Evolutionary conservation across 92 coral and sea anemone species (phyloP).

Genomic region (Palythoa caribaeorum): DNA sequence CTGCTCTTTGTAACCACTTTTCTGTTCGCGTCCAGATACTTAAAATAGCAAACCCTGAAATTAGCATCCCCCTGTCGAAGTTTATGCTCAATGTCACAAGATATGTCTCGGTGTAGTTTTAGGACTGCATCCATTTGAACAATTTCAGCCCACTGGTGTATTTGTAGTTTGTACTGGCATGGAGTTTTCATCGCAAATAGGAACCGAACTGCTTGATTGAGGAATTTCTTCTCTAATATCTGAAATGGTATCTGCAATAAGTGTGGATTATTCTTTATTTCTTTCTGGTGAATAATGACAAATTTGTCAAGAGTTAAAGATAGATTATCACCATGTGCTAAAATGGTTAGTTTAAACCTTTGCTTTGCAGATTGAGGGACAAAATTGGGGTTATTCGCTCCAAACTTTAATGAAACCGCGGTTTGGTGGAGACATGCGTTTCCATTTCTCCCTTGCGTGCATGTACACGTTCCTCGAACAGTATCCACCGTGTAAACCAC

Average conservation of each 20-base stretch:
- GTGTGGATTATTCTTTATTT: conserved; percentile 52
- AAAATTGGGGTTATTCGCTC: conserved; percentile 55
- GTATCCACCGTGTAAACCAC: conserved; percentile 51
- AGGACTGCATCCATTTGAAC: conserved; percentile 47
- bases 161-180: conserved; percentile 20
- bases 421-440: conserved; percentile 72
- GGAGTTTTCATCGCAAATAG: conserved; percentile 3
- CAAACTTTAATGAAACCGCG: conserved; percentile 68
- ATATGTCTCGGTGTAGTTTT: conserved; percentile 63
- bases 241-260: conserved; percentile 8
- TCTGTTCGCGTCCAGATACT: conserved; percentile 61
- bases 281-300: conserved; percentile 62
- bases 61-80: conserved; percentile 64
- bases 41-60: conserved; percentile 55
- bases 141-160: conserved; percentile 17
- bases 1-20: conserved; percentile 61
- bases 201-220: neutral
- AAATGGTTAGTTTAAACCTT: conserved; percentile 58
- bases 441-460: conserved; percentile 57
- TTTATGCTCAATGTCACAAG: conserved; percentile 63
- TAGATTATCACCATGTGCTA: conserved; percentile 57
- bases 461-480: conserved; percentile 54
- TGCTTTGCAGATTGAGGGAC: conserved; percentile 64
- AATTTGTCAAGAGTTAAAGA: conserved; percentile 40
- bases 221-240: conserved; percentile 20